These are phyloP conservation scores for Hymenopus coronatus DNA, from an alignment of 2,888 invertebrate genomes.

Conservation along the genomic window DNA sequence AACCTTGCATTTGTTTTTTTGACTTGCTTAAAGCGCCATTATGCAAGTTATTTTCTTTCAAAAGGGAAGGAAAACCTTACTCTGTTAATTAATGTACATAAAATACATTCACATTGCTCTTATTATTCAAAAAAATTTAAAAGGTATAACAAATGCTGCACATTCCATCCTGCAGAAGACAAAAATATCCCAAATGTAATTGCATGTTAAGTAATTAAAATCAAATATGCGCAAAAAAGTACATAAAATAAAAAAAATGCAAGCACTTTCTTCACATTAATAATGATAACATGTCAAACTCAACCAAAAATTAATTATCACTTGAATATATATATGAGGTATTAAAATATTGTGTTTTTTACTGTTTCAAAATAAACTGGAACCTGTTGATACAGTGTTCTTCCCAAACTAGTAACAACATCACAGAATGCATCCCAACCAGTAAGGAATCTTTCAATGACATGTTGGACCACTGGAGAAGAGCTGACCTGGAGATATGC, in stretches of 20 bases:
- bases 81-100: neutral
- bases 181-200: neutral
- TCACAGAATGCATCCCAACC: neutral
- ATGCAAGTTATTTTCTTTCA: neutral
- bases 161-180: neutral
- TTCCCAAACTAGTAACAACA: neutral
- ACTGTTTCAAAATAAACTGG: conserved; percentile 28
- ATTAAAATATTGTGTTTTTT: conserved; percentile 28
- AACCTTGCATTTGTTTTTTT: neutral
- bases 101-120: neutral
- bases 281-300: neutral
- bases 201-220: neutral
- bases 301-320: neutral
- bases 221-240: neutral
- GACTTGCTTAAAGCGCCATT: neutral
- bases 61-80: neutral
- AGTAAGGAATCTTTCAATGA: neutral
- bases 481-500: neutral
- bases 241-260: neutral
- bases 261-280: neutral
- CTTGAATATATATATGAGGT: neutral
- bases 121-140: neutral
- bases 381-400: conserved; percentile 16
- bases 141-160: neutral
- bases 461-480: neutral